Percentiles rank a stretch among this genome's conserved stretches.
Conservation (phyloP, 2,888 invertebrate genomes). For the Macrophya annulata region DNA sequence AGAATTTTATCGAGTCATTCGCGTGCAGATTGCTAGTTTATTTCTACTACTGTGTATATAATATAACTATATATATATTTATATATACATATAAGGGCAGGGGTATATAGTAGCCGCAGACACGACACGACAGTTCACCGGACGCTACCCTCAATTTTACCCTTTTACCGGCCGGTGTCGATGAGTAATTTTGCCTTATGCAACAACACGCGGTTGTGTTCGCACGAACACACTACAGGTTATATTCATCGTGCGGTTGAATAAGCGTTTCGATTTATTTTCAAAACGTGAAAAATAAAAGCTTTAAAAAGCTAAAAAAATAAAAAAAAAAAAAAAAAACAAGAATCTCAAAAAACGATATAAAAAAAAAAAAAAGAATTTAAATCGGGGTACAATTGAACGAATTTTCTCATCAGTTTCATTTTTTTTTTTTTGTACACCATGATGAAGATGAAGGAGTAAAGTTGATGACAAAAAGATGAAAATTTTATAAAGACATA, state of each 20-base stretch:
- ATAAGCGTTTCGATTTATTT: slow-evolving; percentile 3
- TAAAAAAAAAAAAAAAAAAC: background rate
- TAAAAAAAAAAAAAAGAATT: background rate
- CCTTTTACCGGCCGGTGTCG: slow-evolving; percentile 40
- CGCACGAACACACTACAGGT: background rate
- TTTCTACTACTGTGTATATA: background rate
- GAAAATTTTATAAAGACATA: too few relatives aligned
- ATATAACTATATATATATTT: too few relatives aligned
- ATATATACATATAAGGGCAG: background rate
- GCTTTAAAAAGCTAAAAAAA: background rate
- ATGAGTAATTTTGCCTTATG: slow-evolving; percentile 43
- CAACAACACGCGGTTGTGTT: background rate
- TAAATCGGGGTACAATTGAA: background rate
- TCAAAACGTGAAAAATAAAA: background rate
- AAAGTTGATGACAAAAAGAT: too few relatives aligned
- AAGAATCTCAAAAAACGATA: background rate
- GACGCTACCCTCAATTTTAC: slow-evolving; percentile 46
- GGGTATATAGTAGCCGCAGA: slow-evolving; percentile 25
- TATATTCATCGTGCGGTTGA: background rate
- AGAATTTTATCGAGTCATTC: slow-evolving; percentile 32
- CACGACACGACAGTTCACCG: slow-evolving; percentile 32
- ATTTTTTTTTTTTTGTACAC: too few relatives aligned
- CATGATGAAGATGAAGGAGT: too few relatives aligned
- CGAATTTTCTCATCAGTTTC: background rate
- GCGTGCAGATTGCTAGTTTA: background rate